Base-by-base conservation (phyloP, 2,113 vertebrate genomes). In the Pomatorhinus ruficollis region DNA sequence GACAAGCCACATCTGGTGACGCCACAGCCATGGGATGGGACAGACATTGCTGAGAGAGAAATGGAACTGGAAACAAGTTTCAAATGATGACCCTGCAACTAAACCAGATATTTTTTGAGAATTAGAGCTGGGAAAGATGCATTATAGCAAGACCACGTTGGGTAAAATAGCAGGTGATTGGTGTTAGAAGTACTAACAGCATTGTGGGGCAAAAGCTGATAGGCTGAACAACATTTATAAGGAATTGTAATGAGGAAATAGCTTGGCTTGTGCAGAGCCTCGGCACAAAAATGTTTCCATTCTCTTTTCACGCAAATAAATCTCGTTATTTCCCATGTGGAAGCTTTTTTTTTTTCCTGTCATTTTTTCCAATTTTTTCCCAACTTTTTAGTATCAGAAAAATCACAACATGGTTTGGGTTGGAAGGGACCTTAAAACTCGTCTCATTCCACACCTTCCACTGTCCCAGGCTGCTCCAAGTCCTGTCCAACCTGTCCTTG, bases 311-410 rank as follows among this genome's bases (percentile, higher is more conserved):
- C 6, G 6, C 16, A 53, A 53, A 56, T 21, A 56, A 56, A 56
- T 56, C 11, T 33, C 6, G 7, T 56, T 33, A 13, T 21, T 33
- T 54, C 7, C 30, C 18, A 54, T 21, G 30, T 31, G 21, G 53
- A 33, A 54, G 17, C 11, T 30, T 21, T 15, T 12, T 2, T 35
- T n/a, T 42, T 61, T 45, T 31, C 3, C 39, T 16, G 10, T 9
- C 0, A 0, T 56, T 33, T 61, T 79, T 45, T 12, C 10, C 3
- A 2, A 15, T n/a, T 33, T 88, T 84, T 40, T 2, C 16, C 18
- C 45, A 59, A 25, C 4, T 40, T 45, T 60, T 70, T 18, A 25
- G 11, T 31, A 35, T 35, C 12, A 24, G n/a, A n/a, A n/a, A n/a
- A n/a, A n/a, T n/a, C n/a, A n/a, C n/a, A n/a, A n/a, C n/a, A n/a